Evolutionary conservation across 2,797 vertebrate genomes (phyloP).

Genomic region (Clamator glandarius): DNA sequence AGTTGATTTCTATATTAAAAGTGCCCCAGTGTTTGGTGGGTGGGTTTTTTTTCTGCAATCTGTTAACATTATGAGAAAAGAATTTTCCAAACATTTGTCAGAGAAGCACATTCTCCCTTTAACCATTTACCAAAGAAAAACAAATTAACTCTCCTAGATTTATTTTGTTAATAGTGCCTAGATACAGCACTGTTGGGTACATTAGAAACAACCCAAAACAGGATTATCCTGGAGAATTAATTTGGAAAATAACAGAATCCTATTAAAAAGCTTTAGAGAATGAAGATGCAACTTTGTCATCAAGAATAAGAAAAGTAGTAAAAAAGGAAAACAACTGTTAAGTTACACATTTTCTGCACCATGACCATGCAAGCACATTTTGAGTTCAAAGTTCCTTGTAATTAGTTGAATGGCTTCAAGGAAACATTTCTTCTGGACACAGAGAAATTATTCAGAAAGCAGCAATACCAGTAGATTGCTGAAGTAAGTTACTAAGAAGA

Average conservation of each 20-base stretch:
- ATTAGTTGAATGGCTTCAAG: constrained; percentile 11
- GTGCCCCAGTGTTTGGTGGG: neutral
- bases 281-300: neutral
- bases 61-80: neutral
- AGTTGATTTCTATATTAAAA: constrained; percentile 3
- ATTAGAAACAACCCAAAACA: neutral
- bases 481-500: neutral
- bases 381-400: neutral
- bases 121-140: constrained; percentile 1
- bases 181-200: neutral
- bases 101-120: neutral
- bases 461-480: neutral
- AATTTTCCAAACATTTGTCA: constrained; percentile 23
- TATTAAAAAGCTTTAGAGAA: neutral
- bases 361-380: neutral
- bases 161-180: constrained; percentile 28
- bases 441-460: constrained; percentile 14
- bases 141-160: neutral
- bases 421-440: constrained; percentile 35
- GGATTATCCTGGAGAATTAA: neutral
- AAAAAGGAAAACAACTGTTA: neutral
- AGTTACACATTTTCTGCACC: constrained; percentile 19
- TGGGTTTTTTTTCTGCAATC: neutral
- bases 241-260: neutral
- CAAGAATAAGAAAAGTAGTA: neutral